phyloP scores from a whole-genome alignment of 2,113 vertebrate species.

The Pseudorasbora parva region DNA sequence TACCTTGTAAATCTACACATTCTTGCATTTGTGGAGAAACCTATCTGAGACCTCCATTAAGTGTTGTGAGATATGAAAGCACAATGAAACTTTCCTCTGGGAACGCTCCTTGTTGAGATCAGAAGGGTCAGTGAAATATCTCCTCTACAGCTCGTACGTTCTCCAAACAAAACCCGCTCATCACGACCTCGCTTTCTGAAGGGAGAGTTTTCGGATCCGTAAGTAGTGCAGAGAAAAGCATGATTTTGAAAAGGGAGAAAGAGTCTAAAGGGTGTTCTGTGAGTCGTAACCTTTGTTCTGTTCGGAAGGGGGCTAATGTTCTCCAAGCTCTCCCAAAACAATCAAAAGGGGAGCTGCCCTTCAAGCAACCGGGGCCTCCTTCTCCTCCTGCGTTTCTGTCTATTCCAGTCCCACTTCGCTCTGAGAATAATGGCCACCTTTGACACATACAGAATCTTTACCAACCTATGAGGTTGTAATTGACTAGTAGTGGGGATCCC shows the following conservation, averaged over 20 bases:
- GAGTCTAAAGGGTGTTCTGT: constrained; percentile 57
- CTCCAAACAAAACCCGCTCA: constrained; percentile 44
- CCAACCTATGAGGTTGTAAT: constrained; percentile 54
- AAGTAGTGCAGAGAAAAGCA: constrained; percentile 56
- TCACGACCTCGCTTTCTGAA: constrained; percentile 46
- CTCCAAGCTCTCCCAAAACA: constrained; percentile 56
- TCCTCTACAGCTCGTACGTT: background rate
- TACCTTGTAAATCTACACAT: no score
- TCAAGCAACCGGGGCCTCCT: constrained; percentile 33
- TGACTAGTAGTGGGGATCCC: constrained; percentile 45
- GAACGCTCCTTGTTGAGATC: background rate
- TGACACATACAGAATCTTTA: constrained; percentile 55
- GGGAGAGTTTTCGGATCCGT: constrained; percentile 56
- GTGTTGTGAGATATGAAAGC: constrained; percentile 13
- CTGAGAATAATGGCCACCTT: constrained; percentile 58
- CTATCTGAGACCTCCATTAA: constrained; percentile 51
- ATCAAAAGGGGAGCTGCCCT: constrained; percentile 52
- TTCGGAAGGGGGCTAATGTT: constrained; percentile 60
- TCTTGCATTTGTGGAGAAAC: background rate
- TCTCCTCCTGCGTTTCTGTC: constrained; percentile 13
- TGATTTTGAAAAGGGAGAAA: constrained; percentile 49
- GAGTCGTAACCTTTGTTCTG: constrained; percentile 64
- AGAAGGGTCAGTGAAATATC: background rate
- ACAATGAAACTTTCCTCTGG: background rate
- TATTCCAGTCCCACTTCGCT: constrained; percentile 40